These are phyloP conservation scores for Ostrea edulis DNA, from an alignment of 1,140 invertebrate species.

Conservation along the genomic window DNA sequence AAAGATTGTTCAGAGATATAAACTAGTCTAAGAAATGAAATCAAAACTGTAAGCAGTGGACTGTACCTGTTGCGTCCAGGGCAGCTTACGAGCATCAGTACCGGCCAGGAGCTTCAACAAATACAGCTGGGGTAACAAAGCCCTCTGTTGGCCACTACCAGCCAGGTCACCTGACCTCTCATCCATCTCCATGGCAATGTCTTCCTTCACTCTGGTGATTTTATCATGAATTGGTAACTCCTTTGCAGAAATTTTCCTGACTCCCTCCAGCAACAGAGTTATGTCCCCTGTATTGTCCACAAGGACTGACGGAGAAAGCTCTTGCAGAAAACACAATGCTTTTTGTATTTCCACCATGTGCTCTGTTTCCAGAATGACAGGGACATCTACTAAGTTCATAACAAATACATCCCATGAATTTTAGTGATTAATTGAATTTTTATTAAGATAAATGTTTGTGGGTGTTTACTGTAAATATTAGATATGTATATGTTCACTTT, in stretches of 20 bases:
- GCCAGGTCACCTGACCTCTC: background rate
- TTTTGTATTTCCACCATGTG: conserved; percentile 57
- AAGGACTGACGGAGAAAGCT: conserved; percentile 52
- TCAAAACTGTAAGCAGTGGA: too few relatives aligned
- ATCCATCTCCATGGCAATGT: background rate
- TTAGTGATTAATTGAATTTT: too few relatives aligned
- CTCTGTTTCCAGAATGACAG: conserved; percentile 25
- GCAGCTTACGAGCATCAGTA: conserved; percentile 55
- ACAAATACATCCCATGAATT: background rate
- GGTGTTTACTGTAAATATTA: too few relatives aligned
- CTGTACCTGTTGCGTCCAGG: conserved; percentile 57
- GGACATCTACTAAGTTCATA: conserved; percentile 25
- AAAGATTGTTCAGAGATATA: too few relatives aligned
- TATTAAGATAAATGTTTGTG: too few relatives aligned
- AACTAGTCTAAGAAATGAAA: background rate
- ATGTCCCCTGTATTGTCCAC: conserved; percentile 48
- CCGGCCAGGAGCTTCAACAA: conserved; percentile 60
- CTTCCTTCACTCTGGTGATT: background rate
- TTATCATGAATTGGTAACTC: background rate
- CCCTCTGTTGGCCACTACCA: background rate
- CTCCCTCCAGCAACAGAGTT: conserved; percentile 55
- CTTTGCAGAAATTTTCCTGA: conserved; percentile 38
- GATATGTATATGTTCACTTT: too few relatives aligned
- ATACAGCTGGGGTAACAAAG: conserved; percentile 54
- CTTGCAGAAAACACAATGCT: conserved; percentile 57